Evolutionary conservation across 2,888 invertebrate species (phyloP).

Genomic region (Caenorhabditis sp.): DNA sequence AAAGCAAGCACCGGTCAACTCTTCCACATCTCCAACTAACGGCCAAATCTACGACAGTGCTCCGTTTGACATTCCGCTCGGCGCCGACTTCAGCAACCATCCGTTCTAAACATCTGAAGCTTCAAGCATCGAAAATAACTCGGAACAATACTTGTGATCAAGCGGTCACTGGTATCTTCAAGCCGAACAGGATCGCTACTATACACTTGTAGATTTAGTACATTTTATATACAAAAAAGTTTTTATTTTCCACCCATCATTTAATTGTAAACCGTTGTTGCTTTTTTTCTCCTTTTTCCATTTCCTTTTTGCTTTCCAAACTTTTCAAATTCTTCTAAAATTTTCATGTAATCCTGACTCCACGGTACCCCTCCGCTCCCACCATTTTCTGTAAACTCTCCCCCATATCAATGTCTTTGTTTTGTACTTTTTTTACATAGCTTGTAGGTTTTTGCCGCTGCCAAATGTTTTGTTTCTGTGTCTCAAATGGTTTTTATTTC

Average conservation of each 20-base stretch:
- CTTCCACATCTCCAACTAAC: conserved; percentile 15
- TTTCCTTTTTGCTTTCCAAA: too few relatives aligned
- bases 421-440: not conserved
- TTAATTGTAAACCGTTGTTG: conserved; percentile 60
- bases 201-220: conserved; percentile 30
- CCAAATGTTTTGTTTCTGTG: not conserved
- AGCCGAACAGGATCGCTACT: conserved; percentile 9
- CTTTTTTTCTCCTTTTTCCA: conserved; percentile 22
- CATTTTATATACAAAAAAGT: conserved; percentile 1
- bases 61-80: conserved; percentile 57
- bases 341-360: conserved; percentile 22
- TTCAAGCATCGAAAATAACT: too few relatives aligned
- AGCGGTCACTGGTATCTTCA: conserved; percentile 2
- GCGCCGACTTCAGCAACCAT: conserved; percentile 55
- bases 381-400: conserved; percentile 7
- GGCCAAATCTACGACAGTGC: conserved; percentile 35
- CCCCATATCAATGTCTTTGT: not conserved
- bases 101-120: conserved; percentile 32
- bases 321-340: too few relatives aligned
- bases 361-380: conserved; percentile 33
- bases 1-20: conserved; percentile 70
- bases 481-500: not conserved
- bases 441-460: not conserved
- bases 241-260: not conserved
- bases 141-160: conserved; percentile 48